A percentile compares a stretch with the other conserved stretches of the same genome.
Evolutionary conservation across 2,797 vertebrate genomes (phyloP).

Genomic region (Prunella strophiata): DNA sequence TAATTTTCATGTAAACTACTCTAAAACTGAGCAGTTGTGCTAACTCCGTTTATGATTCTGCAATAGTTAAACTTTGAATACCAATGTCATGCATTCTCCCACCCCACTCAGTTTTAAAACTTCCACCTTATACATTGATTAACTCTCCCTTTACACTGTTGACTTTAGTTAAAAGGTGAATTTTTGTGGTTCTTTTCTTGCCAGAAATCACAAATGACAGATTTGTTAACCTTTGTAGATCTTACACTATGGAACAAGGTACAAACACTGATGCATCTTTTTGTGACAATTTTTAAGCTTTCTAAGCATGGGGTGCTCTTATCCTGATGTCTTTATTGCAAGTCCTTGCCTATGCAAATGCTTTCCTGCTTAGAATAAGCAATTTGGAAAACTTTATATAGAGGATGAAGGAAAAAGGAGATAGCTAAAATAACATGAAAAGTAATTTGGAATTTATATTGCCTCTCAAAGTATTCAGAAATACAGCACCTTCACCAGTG

Average conservation of each 20-base stretch:
- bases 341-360: neutral
- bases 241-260: neutral
- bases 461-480: neutral
- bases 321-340: neutral
- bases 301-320: neutral
- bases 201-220: neutral
- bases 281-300: neutral
- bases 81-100: neutral
- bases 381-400: neutral
- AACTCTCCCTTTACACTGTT: neutral
- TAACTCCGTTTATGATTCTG: neutral
- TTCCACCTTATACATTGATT: rapidly evolving
- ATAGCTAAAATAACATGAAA: neutral
- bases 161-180: neutral
- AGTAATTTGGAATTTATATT: neutral
- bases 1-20: neutral
- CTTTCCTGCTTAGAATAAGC: neutral
- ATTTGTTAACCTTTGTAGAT: neutral
- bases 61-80: neutral
- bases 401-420: neutral
- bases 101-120: neutral
- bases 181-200: neutral
- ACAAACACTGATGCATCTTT: neutral
- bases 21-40: neutral
- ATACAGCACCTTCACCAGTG: neutral